A percentile compares a stretch with the other conserved stretches of the same genome.
Evolutionary conservation across 1,140 invertebrate species (phyloP).

Genomic region (Macrostomum lignano): DNA sequence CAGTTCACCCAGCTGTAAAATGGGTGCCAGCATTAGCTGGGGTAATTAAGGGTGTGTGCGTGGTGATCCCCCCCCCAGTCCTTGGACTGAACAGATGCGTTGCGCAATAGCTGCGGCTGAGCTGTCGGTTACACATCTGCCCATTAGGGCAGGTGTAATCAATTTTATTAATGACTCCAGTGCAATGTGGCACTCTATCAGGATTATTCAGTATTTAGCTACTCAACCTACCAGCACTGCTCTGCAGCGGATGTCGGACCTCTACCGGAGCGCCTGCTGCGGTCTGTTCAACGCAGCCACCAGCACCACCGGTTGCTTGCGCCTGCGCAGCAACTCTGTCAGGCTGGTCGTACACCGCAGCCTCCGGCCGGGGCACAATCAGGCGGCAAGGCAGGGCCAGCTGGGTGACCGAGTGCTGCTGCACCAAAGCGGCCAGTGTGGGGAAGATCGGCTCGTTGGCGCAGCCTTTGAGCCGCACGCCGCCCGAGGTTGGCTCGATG

Average conservation of each 20-base stretch:
- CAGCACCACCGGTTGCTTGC: background rate
- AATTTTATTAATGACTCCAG: background rate
- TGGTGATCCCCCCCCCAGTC: too few relatives aligned
- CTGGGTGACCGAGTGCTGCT: constrained; percentile 82
- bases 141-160: too few relatives aligned
- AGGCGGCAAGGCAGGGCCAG: constrained; percentile 68
- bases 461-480: constrained; percentile 75
- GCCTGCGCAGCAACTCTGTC: background rate
- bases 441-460: constrained; percentile 86
- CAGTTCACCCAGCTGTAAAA: too few relatives aligned
- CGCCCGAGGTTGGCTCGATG: constrained; percentile 73
- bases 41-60: too few relatives aligned
- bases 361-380: constrained; percentile 37
- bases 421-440: constrained; percentile 72
- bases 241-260: background rate
- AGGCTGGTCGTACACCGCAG: constrained; percentile 1
- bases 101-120: too few relatives aligned
- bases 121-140: too few relatives aligned
- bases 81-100: too few relatives aligned
- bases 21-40: too few relatives aligned
- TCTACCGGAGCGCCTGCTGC: background rate
- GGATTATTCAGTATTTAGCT: background rate
- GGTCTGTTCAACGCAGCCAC: background rate
- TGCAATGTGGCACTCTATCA: background rate
- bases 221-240: constrained; percentile 32